Base-by-base conservation (phyloP, 1,140 invertebrate genomes). In the Diachasmimorpha longicaudata region DNA sequence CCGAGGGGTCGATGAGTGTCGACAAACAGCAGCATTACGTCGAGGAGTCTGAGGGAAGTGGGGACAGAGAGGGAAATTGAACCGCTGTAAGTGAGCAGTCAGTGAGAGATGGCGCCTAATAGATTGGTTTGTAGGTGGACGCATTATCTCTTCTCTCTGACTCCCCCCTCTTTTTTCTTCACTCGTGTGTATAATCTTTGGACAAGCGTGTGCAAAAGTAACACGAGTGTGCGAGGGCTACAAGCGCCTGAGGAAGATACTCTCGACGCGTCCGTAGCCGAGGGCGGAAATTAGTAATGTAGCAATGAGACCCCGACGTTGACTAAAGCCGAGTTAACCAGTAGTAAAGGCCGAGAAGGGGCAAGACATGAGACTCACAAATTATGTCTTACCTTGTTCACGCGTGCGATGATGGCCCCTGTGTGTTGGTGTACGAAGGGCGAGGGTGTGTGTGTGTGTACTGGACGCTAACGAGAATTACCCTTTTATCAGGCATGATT, bases 101-200 rank as follows among this genome's bases (percentile, higher is more conserved):
- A 86, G 84, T 85, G 86, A 85, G 87, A 85, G 86, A 86, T 86
- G 88, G 88, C 88, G 87, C 87, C 87, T 88, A 88, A 89, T 88
- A 88, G 87, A 89, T 88, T 88, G 85, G 87, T 87, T 88, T 88
- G 87, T 89, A 89, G 87, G 87, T 88, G 87, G 87, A 87, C 84
- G 84, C 83, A 88, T 88, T 87, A 87, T 88, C 80, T 86, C 52
- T 77, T 48, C 70, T 72, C 71, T 58, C 66, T 76, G 80, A 80
- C 79, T 78, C 79, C 77, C n/a, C 44, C 42, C 39, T 13, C 39
- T 13, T 42, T 39, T 13, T 48, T n/a, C 21, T 71, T 70, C 58
- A 46, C 55, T 55, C 63, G 75, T 78, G 71, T 77, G 76, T 70
- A 36, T 63, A 19, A 68, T 58, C 58, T 71, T 75, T 31, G n/a